phyloP scores from a whole-genome alignment of 2,888 invertebrate genomes.

The Dryadula phaetusa region DNA sequence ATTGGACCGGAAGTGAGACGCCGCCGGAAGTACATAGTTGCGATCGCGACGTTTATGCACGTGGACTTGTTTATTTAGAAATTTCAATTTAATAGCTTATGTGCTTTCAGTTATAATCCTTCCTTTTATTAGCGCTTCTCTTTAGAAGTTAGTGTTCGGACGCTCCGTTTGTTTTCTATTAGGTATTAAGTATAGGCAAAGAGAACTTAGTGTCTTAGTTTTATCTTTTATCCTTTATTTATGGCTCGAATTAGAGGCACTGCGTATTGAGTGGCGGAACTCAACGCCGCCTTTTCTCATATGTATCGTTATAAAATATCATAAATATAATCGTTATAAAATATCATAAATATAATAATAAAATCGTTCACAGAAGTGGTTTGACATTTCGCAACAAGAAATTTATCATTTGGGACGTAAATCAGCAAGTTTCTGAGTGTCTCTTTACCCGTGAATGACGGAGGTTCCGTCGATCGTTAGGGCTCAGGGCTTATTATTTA shows the following conservation, averaged over 20 bases:
- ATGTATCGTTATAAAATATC: too few relatives aligned
- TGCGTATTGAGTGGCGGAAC: too few relatives aligned
- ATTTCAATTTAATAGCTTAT: neutral
- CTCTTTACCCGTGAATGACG: slow-evolving; percentile 9
- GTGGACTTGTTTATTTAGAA: slow-evolving; percentile 25
- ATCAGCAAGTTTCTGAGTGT: slow-evolving; percentile 14
- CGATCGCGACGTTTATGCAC: slow-evolving; percentile 35
- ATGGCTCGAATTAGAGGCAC: too few relatives aligned
- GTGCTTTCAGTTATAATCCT: neutral
- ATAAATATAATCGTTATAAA: too few relatives aligned
- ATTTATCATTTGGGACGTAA: slow-evolving; percentile 17
- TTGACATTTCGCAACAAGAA: slow-evolving; percentile 1
- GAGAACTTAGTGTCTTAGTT: too few relatives aligned
- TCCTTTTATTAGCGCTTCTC: neutral
- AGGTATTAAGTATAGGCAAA: too few relatives aligned
- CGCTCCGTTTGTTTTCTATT: neutral
- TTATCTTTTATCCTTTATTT: too few relatives aligned
- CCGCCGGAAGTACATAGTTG: slow-evolving; percentile 43
- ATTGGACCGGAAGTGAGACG: slow-evolving; percentile 40
- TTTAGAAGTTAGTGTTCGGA: neutral
- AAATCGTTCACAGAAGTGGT: neutral
- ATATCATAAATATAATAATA: slow-evolving; percentile 4
- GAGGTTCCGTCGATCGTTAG: slow-evolving; percentile 11
- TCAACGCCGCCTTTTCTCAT: too few relatives aligned
- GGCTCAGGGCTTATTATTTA: neutral